phyloP scores from a whole-genome alignment of 2,888 invertebrate genomes.

The Stenodera caucasica region DNA sequence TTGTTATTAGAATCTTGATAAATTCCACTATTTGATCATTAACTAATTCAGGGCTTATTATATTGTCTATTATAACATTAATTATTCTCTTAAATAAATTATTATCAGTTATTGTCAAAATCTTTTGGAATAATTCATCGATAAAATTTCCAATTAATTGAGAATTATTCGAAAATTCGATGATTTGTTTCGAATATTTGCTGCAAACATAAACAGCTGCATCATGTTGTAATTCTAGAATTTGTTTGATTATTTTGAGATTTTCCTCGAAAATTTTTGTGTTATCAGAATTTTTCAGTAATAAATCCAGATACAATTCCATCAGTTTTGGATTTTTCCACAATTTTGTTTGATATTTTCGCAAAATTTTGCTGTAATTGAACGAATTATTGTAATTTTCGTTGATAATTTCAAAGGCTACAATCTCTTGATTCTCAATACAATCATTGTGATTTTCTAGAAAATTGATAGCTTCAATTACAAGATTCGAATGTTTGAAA shows the following conservation, averaged over 20 bases:
- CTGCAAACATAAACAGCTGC: neutral
- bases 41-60: neutral
- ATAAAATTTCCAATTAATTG: neutral
- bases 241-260: neutral
- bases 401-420: conserved; percentile 11
- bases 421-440: neutral
- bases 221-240: neutral
- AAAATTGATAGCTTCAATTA: conserved; percentile 6
- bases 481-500: neutral
- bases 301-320: neutral
- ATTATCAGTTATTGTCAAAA: neutral
- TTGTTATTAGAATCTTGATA: neutral
- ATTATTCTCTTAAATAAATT: neutral
- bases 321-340: neutral
- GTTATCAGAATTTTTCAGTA: neutral
- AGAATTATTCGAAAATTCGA: neutral
- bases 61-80: neutral
- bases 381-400: neutral
- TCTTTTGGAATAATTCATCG: neutral
- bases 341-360: neutral
- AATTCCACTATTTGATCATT: neutral
- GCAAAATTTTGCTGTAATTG: neutral
- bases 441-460: neutral
- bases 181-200: neutral
- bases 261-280: neutral